phyloP scores from a whole-genome alignment of 2,113 vertebrate species.

The Anhinga rufa region DNA sequence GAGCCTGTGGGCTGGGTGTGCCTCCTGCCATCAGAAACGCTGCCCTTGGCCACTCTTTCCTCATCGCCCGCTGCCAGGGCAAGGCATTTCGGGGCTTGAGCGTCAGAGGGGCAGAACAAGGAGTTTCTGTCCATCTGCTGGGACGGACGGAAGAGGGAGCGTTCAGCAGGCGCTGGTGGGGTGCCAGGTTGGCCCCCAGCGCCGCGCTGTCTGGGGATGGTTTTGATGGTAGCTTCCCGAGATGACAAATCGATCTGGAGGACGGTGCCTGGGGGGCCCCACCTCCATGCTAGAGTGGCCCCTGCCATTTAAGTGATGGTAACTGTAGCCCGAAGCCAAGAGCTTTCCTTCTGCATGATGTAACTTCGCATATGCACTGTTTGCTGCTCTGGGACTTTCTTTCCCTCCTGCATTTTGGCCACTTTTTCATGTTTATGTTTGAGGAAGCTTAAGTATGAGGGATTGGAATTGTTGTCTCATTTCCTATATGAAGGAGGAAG shows the following conservation, averaged over 20 bases:
- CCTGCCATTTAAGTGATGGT: not conserved
- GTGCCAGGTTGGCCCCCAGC: not conserved
- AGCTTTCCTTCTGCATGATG: constrained; percentile 25
- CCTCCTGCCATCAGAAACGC: not conserved
- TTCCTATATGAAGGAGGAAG: constrained; percentile 31
- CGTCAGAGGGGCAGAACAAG: not conserved
- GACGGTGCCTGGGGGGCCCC: not conserved
- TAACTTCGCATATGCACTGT: constrained; percentile 35
- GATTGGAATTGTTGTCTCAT: constrained; percentile 45
- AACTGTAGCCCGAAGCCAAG: not conserved
- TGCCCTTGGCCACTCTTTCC: not conserved
- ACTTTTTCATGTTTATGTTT: constrained; percentile 37
- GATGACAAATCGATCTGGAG: rapidly evolving
- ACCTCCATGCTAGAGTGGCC: not conserved
- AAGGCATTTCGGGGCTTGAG: not conserved
- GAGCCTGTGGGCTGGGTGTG: rapidly evolving
- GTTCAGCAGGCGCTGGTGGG: rapidly evolving
- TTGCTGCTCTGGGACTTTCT: constrained; percentile 29
- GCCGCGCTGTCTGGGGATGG: rapidly evolving
- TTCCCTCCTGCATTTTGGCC: not conserved
- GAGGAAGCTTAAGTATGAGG: constrained; percentile 29
- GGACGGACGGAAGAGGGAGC: rapidly evolving
- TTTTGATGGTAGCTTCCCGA: not conserved
- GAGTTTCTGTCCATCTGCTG: not conserved
- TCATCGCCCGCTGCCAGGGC: not conserved